Evolutionary conservation across 2,113 vertebrate species (phyloP), one percentile per base, ranked within the genome.

Genomic region (Megaptera novaeangliae): DNA sequence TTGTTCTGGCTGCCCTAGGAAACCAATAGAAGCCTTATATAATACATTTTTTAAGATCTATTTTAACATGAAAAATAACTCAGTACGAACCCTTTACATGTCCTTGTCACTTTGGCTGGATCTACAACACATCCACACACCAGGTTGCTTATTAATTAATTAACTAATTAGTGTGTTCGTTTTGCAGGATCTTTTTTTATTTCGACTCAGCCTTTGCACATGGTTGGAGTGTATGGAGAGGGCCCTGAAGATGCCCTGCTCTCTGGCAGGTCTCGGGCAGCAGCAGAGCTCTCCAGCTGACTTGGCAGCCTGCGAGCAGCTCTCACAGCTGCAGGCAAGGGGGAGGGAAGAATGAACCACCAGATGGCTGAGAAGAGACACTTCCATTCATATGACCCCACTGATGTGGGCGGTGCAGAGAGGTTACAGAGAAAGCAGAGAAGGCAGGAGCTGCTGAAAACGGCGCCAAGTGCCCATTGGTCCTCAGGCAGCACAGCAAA

Each of bases 341-440:
- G 39, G 25, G 0, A 72, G 21, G n/a, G 34, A 52, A 74, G 41
- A 64, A 41, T 63, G 77, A 85, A 82, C 94, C 85, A 83, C 72
- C 96, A 97, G 95, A 98, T 96, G 91, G 93, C 49, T 55, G 39
- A 61, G 84, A 74, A 68, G 77, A 83, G 57, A 87, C 55, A 29
- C 36, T 87, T 97, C 17, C 91, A 95, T 95, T 81, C 80, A 39
- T 46, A 29, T 64, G 91, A 92, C 31, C 86, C 21, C n/a, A 25
- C 29, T 17, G 27, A 18, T 29, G 52, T 11, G 55, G 61, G 36
- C 6, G 1, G 25, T 18, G 34, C 41, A 75, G 68, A 78, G 46
- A 77, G 80, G 66, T 52, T 39, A 3, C 59, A 5, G 72, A 57
- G 39, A 77, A 5, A 17, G 52, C 6, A 49, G 63, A 55, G 61